Conservation (phyloP, 2,797 vertebrate genomes). For the Pseudochromis fuscus region DNA sequence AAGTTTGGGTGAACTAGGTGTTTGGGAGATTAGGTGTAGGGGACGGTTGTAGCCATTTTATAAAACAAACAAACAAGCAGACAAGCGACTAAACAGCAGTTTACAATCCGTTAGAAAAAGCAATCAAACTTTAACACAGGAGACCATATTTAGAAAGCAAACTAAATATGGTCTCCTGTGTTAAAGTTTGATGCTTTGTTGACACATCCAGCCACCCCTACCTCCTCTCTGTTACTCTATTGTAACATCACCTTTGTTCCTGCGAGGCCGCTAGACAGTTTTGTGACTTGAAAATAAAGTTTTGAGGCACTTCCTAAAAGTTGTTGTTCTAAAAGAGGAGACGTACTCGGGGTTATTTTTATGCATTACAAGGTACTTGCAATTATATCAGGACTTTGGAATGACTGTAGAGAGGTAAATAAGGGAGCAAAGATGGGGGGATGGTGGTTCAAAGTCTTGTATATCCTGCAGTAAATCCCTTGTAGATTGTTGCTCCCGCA, state of each 20-base stretch:
- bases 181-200: neutral
- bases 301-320: neutral
- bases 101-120: no score
- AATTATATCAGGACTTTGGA: constrained; percentile 73
- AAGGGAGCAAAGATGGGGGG: constrained; percentile 67
- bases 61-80: no score
- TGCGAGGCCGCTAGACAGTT: neutral
- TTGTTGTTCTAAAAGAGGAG: constrained; percentile 8
- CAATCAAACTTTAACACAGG: no score
- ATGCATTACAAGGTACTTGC: constrained; percentile 41
- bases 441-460: constrained; percentile 74
- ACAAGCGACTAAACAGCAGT: no score
- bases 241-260: neutral
- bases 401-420: constrained; percentile 73
- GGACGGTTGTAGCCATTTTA: no score
- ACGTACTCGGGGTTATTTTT: constrained; percentile 39
- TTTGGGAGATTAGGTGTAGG: no score
- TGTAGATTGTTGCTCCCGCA: constrained; percentile 81
- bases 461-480: constrained; percentile 78
- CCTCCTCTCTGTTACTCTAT: neutral
- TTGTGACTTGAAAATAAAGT: neutral
- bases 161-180: no score
- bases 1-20: no score
- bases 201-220: neutral
- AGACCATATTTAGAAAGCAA: no score